Evolutionary conservation across 2,797 vertebrate genomes (phyloP).

Genomic region (Myiotriccus ornatus): DNA sequence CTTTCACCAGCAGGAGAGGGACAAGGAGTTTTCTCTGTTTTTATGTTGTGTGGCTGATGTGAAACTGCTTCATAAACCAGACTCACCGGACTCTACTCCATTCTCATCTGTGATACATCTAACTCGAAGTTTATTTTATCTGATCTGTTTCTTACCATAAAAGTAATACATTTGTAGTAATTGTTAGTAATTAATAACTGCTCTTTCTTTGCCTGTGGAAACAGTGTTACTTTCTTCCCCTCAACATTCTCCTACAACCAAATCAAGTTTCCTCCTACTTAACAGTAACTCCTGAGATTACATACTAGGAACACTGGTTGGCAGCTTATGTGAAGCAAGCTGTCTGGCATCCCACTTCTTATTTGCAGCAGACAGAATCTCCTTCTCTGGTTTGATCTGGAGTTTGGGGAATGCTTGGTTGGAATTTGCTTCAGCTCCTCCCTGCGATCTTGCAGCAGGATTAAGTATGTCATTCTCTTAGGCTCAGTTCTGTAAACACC

Average conservation of each 20-base stretch:
- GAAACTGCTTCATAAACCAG: neutral
- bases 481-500: slow-evolving; percentile 14
- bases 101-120: neutral
- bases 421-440: slow-evolving; percentile 17
- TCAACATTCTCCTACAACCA: neutral
- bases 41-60: neutral
- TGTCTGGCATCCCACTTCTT: neutral
- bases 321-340: neutral
- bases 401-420: slow-evolving; percentile 3
- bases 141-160: neutral
- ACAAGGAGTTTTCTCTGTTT: neutral
- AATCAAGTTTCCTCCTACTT: neutral
- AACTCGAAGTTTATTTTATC: neutral
- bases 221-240: neutral
- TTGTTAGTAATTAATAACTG: neutral
- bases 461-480: neutral
- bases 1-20: neutral
- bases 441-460: neutral
- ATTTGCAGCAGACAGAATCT: neutral
- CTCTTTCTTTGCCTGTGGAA: neutral
- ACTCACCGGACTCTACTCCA: neutral
- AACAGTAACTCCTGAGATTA: neutral
- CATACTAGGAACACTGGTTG: neutral
- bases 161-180: neutral
- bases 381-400: neutral